Base-by-base conservation (phyloP, 2,113 vertebrate genomes). In the Eclectus roratus region DNA sequence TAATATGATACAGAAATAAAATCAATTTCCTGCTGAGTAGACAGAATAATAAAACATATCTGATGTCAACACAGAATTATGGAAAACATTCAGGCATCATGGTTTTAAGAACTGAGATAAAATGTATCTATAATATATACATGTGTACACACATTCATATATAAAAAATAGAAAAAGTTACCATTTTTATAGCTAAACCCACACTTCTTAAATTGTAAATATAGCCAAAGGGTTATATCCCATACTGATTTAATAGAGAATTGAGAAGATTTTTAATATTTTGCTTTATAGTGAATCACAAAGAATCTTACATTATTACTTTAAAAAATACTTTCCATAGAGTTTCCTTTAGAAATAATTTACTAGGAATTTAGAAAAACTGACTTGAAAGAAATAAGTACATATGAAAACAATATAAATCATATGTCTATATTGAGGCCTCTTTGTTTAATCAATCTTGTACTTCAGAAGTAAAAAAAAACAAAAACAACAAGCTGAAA, bases 1-100 rank as follows among this genome's bases (percentile, higher is more conserved):
- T 73, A 92, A 93, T 35, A 65, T 0, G 44, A 90, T 82, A 93
- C 49, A 94, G 88, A 94, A 94, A 93, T 84, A 71, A 64, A 89
- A 70, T 60, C 66, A 20, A 91, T 80, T 95, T 95, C 53, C 64
- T 94, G 88, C 88, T 47, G 60, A 91, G 37, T 66, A 74, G 83
- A 85, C 46, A 83, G 53, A 92, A 90, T 73, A 84, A 72, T 44
- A 91, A 91, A 69, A 70, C 49, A 56, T 29, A 79, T 71, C 55
- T 86, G 17, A 78, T 86, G 41, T 90, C 88, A 95, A 31, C 80
- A 88, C n/a, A 74, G 72, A 94, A 52, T 83, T 91, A 77, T 31
- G 33, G 50, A 78, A 86, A 78, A 81, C 31, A 68, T 63, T 83
- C 20, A 80, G 29, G 4, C 50, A 68, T 49, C 76, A 60, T 7